phyloP scores from a whole-genome alignment of 2,888 invertebrate genomes.

The Agrilus cyanescens region DNA sequence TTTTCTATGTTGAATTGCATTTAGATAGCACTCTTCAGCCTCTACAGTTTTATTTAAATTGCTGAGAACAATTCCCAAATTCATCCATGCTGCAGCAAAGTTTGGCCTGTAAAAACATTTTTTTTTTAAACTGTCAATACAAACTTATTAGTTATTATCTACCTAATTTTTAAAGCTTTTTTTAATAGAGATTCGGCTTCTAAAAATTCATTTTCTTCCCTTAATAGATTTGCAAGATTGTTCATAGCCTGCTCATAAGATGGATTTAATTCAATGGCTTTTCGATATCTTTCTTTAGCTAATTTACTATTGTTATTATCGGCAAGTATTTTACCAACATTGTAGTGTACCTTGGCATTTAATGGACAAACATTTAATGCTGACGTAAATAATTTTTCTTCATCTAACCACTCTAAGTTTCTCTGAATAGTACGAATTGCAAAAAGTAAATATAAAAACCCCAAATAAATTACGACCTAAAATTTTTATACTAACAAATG shows the following conservation, averaged over 20 bases:
- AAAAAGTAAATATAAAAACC: constrained; percentile 17
- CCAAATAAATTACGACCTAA: constrained; percentile 23
- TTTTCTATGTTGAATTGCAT: constrained; percentile 61
- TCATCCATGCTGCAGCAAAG: constrained; percentile 98
- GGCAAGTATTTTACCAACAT: constrained; percentile 79
- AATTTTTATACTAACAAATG: constrained; percentile 20
- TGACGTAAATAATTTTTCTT: constrained; percentile 65
- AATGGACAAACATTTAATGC: constrained; percentile 81
- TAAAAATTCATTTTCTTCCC: constrained; percentile 52
- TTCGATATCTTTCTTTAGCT: constrained; percentile 68
- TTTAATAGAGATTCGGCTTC: constrained; percentile 64
- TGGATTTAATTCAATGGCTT: constrained; percentile 49
- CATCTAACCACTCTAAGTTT: constrained; percentile 69
- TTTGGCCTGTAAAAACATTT: constrained; percentile 46
- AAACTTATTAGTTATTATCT: constrained; percentile 15
- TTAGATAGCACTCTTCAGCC: constrained; percentile 68
- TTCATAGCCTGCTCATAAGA: constrained; percentile 88
- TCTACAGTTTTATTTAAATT: constrained; percentile 55
- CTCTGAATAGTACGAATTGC: constrained; percentile 44
- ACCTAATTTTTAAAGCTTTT: constrained; percentile 63
- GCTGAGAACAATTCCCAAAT: constrained; percentile 85
- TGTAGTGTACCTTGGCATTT: constrained; percentile 91
- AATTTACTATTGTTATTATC: constrained; percentile 54
- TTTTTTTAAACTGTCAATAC: too few species aligned
- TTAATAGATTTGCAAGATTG: constrained; percentile 78